phyloP scores from a whole-genome alignment of 2,113 vertebrate genomes.

The Nycticorax nycticorax region DNA sequence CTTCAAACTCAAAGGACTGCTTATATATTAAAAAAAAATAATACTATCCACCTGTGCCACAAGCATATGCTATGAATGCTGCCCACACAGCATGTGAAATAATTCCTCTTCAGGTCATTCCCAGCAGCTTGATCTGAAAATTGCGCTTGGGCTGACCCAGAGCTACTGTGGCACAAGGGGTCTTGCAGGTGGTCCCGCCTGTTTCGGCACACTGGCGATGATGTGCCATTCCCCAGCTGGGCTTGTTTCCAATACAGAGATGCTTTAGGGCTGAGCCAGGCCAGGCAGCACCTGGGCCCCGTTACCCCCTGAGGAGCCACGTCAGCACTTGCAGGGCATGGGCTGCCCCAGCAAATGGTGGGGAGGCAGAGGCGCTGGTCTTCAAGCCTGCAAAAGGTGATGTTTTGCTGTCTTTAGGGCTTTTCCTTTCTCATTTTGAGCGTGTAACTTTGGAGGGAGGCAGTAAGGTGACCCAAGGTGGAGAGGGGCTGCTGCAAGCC shows the following conservation, averaged over 20 bases:
- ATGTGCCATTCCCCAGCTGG: not conserved
- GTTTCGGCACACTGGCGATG: accelerated
- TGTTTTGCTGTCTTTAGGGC: not conserved
- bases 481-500: not conserved
- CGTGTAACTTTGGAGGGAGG: not conserved
- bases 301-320: not conserved
- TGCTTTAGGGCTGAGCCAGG: not conserved
- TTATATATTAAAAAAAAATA: not conserved
- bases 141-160: not conserved
- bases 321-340: no score
- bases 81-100: not conserved
- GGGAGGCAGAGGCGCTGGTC: not conserved
- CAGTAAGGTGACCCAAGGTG: not conserved
- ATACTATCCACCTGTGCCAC: not conserved
- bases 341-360: not conserved
- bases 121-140: not conserved
- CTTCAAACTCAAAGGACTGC: not conserved
- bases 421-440: not conserved
- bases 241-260: not conserved
- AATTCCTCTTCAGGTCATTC: not conserved
- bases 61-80: not conserved
- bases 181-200: not conserved
- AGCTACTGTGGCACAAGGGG: not conserved
- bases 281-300: not conserved
- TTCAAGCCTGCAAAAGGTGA: not conserved